Evolutionary conservation across 2,797 vertebrate genomes (phyloP).

Genomic region (Artibeus jamaicensis): DNA sequence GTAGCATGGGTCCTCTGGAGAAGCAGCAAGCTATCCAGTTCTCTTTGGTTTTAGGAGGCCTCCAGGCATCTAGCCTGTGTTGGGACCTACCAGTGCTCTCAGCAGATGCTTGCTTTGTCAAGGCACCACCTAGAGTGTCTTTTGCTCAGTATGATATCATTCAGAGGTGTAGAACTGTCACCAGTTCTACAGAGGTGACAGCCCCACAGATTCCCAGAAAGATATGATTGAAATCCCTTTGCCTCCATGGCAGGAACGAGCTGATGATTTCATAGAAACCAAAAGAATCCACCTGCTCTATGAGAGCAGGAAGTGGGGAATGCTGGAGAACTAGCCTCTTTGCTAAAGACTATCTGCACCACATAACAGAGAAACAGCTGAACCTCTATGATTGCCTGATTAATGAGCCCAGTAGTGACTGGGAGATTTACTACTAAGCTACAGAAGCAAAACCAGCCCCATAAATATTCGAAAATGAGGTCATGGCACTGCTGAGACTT

Average conservation of each 20-base stretch:
- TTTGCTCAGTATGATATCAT: accelerated
- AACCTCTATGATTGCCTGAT: conserved; percentile 94
- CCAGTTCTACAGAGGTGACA: conserved; percentile 73
- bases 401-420: conserved; percentile 98
- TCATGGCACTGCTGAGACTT: conserved; percentile 95
- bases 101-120: conserved; percentile 55
- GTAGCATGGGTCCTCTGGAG: neutral
- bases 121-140: neutral
- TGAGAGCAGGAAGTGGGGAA: conserved; percentile 96
- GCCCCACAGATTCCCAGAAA: conserved; percentile 82
- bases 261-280: conserved; percentile 83
- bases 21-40: neutral
- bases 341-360: conserved; percentile 92
- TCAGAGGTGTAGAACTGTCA: no score
- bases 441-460: conserved; percentile 92
- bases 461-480: conserved; percentile 89
- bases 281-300: conserved; percentile 94
- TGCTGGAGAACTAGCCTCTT: conserved; percentile 98
- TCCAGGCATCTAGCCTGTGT: neutral
- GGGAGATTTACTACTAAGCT: conserved; percentile 98
- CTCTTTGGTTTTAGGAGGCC: neutral
- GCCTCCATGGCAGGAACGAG: conserved; percentile 91
- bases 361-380: conserved; percentile 91
- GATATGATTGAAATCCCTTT: conserved; percentile 90
- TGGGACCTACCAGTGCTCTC: neutral